phyloP scores from a whole-genome alignment of 2,888 invertebrate species.

The Andrena bicolor region DNA sequence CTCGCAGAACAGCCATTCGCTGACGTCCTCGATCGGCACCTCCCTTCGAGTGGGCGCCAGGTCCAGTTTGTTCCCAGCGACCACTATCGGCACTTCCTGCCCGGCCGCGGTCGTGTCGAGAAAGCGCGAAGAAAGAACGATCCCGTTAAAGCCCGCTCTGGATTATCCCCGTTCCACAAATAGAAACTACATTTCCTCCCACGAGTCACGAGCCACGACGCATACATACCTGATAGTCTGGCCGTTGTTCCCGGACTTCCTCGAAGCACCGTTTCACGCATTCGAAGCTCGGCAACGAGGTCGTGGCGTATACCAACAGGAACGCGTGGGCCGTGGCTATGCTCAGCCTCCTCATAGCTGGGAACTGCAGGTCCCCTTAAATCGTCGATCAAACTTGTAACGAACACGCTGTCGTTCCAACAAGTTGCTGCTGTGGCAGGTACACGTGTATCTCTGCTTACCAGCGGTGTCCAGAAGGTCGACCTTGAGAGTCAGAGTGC shows the following conservation, averaged over 20 bases:
- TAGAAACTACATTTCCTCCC: not conserved
- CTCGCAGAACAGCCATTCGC: slow-evolving; percentile 93
- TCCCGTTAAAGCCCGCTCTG: too few species aligned
- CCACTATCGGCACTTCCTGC: slow-evolving; percentile 93
- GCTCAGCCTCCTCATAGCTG: slow-evolving; percentile 94
- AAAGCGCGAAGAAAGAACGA: not conserved
- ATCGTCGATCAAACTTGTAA: not conserved
- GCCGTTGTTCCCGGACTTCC: slow-evolving; percentile 93
- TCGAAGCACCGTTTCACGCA: slow-evolving; percentile 91
- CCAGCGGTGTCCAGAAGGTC: slow-evolving; percentile 84
- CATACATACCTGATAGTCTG: slow-evolving; percentile 88
- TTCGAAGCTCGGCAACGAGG: slow-evolving; percentile 90
- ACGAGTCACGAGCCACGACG: not conserved
- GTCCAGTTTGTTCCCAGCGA: slow-evolving; percentile 95
- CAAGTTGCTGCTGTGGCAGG: too few species aligned
- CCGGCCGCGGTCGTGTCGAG: not conserved
- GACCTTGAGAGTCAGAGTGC: slow-evolving; percentile 90
- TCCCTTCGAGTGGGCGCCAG: slow-evolving; percentile 90
- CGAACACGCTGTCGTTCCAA: too few species aligned
- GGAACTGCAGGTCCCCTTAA: slow-evolving; percentile 94
- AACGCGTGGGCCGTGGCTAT: slow-evolving; percentile 96
- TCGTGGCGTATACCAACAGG: slow-evolving; percentile 93
- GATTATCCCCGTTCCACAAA: not conserved
- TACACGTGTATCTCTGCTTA: slow-evolving; percentile 41
- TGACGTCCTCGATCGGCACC: slow-evolving; percentile 91